Evolutionary conservation across 2,797 vertebrate genomes (phyloP), one percentile per base, ranked within the genome.

Genomic region (Eulemur rubriventer): DNA sequence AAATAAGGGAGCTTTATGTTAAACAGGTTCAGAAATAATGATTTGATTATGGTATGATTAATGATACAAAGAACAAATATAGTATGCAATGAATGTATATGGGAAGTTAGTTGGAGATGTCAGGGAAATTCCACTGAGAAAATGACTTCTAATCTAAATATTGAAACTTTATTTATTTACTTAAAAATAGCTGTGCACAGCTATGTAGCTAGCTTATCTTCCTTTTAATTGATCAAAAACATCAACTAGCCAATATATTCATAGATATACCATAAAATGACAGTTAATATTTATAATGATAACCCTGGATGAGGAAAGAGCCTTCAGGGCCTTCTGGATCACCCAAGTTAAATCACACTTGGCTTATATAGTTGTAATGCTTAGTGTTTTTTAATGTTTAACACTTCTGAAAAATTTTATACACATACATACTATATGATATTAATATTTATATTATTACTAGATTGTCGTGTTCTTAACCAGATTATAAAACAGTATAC

Each of bases 131-230:
- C 67, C 18, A 69, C 24, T 61, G 18, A 87, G 70, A 87, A 96
- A 88, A 84, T 59, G 18, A 79, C n/a, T 80, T 65, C 52, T 16
- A 94, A 72, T 28, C 10, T 96, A 26, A 91, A 93, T 87, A 76
- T 59, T 63, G 52, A 94, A 91, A 48, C 38, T 28, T 48, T 35
- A 18, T 22, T 52, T 43, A 17, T 35, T 95, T 63, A 52, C 24
- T 94, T 20, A 50, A 92, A 90, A 94, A 55, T 43, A 73, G 9
- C 26, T 30, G 14, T 46, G 10, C 11, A 84, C 26, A 91, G 26
- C 72, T 35, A 59, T 70, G 2, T 70, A 72, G 33, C 28, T 89
- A 79, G 61, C 33, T 72, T 93, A 48, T 28, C 57, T 84, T 88
- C 22, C 33, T 61, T 90, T 83, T 38, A 81, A 41, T 46, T 24